A percentile compares a stretch with the other conserved stretches of the same genome.
phyloP scores from a whole-genome alignment of 2,888 invertebrate species.

The Cataglyphis altisquamis region DNA sequence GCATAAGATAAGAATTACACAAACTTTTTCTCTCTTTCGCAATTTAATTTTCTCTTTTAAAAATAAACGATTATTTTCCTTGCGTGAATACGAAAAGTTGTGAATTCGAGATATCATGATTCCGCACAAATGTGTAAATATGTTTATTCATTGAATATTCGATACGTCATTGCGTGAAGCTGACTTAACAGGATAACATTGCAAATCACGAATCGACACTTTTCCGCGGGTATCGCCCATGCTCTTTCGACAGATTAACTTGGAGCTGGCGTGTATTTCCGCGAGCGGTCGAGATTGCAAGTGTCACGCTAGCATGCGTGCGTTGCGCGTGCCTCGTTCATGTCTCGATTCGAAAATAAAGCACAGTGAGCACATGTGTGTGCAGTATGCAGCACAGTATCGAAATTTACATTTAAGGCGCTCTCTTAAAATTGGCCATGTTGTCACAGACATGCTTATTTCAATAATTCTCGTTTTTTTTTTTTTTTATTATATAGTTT shows the following conservation, averaged over 20 bases:
- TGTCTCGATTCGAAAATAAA: slow-evolving; percentile 54
- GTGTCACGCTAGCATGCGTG: slow-evolving; percentile 66
- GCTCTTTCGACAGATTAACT: slow-evolving; percentile 46
- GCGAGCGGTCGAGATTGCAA: slow-evolving; percentile 60
- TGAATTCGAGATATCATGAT: neutral
- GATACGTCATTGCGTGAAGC: neutral
- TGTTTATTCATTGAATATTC: slow-evolving; percentile 5
- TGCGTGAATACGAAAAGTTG: neutral
- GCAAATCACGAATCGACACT: slow-evolving; percentile 47
- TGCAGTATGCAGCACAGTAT: slow-evolving; percentile 36
- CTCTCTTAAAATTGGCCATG: slow-evolving; percentile 34
- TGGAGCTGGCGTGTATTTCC: slow-evolving; percentile 55
- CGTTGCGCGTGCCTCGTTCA: slow-evolving; percentile 21
- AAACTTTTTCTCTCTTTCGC: neutral
- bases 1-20: neutral
- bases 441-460: neutral
- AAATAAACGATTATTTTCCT: neutral
- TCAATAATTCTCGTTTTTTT: neutral
- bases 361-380: neutral
- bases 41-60: slow-evolving; percentile 5
- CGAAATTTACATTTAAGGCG: slow-evolving; percentile 37
- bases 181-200: slow-evolving; percentile 6
- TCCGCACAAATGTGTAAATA: neutral
- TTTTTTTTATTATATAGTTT: neutral
- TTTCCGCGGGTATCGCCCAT: slow-evolving; percentile 53